Conservation (phyloP, 2,888 invertebrate species). For the Hyposoter didymator region DNA sequence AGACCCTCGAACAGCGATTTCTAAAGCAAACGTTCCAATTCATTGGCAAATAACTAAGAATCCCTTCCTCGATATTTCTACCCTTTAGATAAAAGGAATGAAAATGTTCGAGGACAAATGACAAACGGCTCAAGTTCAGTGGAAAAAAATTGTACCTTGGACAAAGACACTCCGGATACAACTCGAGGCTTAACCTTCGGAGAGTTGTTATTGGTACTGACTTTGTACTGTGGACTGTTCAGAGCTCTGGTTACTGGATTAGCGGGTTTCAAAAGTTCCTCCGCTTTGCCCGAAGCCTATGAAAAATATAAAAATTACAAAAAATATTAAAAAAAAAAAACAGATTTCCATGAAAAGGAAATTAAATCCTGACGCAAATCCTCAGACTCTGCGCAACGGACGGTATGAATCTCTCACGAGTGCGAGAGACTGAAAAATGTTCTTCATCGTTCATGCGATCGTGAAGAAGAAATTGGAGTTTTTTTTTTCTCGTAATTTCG, state of each 20-base stretch:
- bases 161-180: conserved; percentile 79
- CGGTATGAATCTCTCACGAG: too few species aligned
- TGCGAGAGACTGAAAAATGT: too few species aligned
- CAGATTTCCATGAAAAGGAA: background rate
- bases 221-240: conserved; percentile 86
- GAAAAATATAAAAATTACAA: conserved; percentile 63
- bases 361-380: too few species aligned
- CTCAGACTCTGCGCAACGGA: too few species aligned
- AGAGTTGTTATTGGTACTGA: conserved; percentile 85
- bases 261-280: conserved; percentile 89
- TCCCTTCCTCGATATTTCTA: too few species aligned
- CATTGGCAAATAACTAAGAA: too few species aligned
- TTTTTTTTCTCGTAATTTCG: too few species aligned
- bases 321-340: background rate
- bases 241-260: conserved; percentile 90
- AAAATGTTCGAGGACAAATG: too few species aligned
- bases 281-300: conserved; percentile 86
- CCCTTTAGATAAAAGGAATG: too few species aligned
- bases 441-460: too few species aligned
- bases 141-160: conserved; percentile 78
- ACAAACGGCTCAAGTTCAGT: background rate
- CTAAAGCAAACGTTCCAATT: conserved; percentile 78
- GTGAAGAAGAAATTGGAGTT: too few species aligned
- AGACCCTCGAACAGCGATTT: conserved; percentile 94
- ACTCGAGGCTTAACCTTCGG: conserved; percentile 87